phyloP scores from a whole-genome alignment of 2,113 vertebrate species.

The Tauraco erythrolophus region DNA sequence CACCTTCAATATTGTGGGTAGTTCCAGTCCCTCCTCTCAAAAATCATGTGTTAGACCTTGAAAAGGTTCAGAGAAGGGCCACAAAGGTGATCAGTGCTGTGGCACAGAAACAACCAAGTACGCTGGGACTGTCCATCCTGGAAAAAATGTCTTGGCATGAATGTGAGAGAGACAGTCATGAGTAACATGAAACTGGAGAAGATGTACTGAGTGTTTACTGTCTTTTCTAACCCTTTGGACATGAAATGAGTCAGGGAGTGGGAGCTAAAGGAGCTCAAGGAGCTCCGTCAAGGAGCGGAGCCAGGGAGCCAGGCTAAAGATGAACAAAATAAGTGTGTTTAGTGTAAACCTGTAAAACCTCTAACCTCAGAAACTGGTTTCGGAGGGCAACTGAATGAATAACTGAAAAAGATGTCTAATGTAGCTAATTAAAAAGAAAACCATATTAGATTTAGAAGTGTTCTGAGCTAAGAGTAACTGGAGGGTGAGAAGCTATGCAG shows the following conservation, averaged over 20 bases:
- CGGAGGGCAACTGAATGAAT: background rate
- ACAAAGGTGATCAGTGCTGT: background rate
- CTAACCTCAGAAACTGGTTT: background rate
- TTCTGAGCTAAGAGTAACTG: background rate
- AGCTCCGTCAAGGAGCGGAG: no score
- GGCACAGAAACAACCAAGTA: background rate
- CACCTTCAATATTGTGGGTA: background rate
- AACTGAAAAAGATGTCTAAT: background rate
- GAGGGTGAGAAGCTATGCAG: background rate
- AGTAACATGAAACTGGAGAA: background rate
- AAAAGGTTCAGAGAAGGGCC: background rate
- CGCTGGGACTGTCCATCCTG: background rate
- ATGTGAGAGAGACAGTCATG: background rate
- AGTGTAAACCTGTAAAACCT: background rate
- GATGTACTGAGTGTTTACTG: background rate
- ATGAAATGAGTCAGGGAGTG: no score
- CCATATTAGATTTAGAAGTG: rapidly evolving
- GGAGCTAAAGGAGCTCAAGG: no score
- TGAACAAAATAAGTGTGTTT: background rate
- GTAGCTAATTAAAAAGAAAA: background rate
- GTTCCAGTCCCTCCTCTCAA: background rate
- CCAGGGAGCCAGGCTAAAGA: background rate
- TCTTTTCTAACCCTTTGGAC: background rate
- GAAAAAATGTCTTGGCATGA: background rate
- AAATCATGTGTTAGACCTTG: background rate